These are phyloP conservation scores for Dipodomys spectabilis DNA, from an alignment of 2,113 vertebrate genomes.

Conservation along the genomic window DNA sequence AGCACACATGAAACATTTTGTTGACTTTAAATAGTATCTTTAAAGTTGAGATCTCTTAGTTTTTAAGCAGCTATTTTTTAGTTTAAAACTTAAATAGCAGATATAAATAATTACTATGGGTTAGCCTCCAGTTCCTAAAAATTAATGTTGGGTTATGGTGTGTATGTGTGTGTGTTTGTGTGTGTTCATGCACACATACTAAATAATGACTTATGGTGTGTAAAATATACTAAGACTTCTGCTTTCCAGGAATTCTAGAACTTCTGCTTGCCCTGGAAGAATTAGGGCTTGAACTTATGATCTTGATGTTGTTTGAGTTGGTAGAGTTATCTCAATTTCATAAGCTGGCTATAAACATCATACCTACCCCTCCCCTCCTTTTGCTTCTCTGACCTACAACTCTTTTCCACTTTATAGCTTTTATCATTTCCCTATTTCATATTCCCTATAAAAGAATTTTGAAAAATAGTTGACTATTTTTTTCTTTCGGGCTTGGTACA, in stretches of 20 bases:
- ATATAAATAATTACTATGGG: slow-evolving; percentile 28
- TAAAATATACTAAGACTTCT: not conserved
- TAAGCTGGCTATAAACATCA: not conserved
- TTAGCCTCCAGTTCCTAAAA: slow-evolving; percentile 8
- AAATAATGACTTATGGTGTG: not conserved
- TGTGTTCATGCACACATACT: not conserved
- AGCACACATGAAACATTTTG: not conserved
- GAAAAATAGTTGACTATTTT: not conserved
- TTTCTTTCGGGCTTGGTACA: not conserved
- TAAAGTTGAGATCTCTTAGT: slow-evolving; percentile 9
- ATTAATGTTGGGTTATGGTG: not conserved
- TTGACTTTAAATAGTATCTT: slow-evolving; percentile 40
- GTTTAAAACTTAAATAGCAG: slow-evolving; percentile 38
- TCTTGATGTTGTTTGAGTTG: not conserved
- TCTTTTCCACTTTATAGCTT: not conserved
- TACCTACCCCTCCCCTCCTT: not conserved
- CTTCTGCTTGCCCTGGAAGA: not conserved
- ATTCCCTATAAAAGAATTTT: not conserved
- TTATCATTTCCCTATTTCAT: not conserved
- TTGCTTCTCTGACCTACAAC: not conserved
- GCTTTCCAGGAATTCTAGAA: not conserved
- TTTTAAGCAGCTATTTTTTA: not conserved
- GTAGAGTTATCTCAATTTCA: not conserved
- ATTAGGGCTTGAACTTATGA: not conserved
- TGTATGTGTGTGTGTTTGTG: not conserved